Conservation (phyloP, 1,140 invertebrate species). For the Propsilocerus akamusi region DNA sequence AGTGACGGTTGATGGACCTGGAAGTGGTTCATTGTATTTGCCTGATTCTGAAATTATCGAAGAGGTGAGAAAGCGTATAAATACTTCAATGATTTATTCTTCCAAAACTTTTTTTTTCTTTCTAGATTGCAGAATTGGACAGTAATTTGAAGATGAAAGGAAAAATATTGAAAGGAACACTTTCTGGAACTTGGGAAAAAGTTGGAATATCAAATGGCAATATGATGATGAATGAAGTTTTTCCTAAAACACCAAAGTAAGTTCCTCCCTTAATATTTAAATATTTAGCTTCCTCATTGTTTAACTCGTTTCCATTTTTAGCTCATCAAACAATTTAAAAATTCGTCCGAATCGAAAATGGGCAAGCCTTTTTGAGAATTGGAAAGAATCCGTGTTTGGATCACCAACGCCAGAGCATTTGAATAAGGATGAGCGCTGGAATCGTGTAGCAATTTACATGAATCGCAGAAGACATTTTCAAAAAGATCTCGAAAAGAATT, state of each 20-base stretch:
- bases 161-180: constrained; percentile 28
- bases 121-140: constrained; percentile 5
- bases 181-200: constrained; percentile 62
- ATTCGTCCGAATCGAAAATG: constrained; percentile 18
- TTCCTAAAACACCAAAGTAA: constrained; percentile 39
- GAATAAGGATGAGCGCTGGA: constrained; percentile 2
- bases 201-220: constrained; percentile 59
- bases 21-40: constrained; percentile 63
- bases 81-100: neutral
- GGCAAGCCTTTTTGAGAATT: constrained; percentile 18
- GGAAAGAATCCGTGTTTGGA: constrained; percentile 16
- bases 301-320: constrained; percentile 5
- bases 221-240: constrained; percentile 43
- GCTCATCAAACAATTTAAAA: constrained; percentile 13
- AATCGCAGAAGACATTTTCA: neutral
- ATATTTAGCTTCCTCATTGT: too few species aligned
- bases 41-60: constrained; percentile 34
- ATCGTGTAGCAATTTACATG: neutral
- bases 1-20: constrained; percentile 38
- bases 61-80: neutral
- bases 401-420: neutral
- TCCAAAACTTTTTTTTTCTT: neutral
- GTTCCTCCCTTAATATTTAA: too few species aligned
- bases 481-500: neutral
- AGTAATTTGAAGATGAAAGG: constrained; percentile 15